Percentiles rank a stretch among this genome's conserved stretches.
Evolutionary conservation across 35 echinoderm and acorn worm species (phyloP).

Genomic region (Diadema setosum): DNA sequence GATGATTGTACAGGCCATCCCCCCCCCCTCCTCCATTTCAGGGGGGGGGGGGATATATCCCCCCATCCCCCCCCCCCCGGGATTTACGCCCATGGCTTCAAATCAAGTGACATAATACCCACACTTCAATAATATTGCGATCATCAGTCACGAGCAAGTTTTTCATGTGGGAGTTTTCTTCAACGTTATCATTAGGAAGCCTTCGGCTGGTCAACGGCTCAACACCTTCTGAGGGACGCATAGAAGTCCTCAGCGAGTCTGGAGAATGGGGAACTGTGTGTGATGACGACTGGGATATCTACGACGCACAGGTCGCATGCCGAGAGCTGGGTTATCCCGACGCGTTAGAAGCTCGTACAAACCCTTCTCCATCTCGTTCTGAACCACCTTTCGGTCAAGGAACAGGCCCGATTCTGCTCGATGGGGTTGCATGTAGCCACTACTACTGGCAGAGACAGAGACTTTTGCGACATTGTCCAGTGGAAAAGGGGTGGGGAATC

Average conservation of each 20-base stretch:
- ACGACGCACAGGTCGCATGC: not conserved
- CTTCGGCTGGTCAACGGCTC: not conserved
- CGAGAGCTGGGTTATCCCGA: slow-evolving; percentile 1
- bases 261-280: slow-evolving; percentile 27
- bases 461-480: not conserved
- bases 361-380: not conserved
- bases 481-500: not conserved
- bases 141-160: not conserved
- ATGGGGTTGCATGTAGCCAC: not conserved
- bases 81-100: not conserved
- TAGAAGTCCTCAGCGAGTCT: not conserved
- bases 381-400: slow-evolving; percentile 4
- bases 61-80: no score
- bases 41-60: no score
- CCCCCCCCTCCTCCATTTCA: no score
- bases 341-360: not conserved
- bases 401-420: slow-evolving; percentile 11
- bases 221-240: not conserved
- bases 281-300: slow-evolving; percentile 11
- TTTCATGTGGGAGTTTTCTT: not conserved
- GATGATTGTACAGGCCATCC: no score
- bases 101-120: not conserved
- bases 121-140: no score
- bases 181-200: not conserved
- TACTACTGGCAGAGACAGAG: no score